Evolutionary conservation across 2,888 invertebrate genomes (phyloP), one percentile per base, ranked within the genome.

Genomic region (Drosophila maculinotata): DNA sequence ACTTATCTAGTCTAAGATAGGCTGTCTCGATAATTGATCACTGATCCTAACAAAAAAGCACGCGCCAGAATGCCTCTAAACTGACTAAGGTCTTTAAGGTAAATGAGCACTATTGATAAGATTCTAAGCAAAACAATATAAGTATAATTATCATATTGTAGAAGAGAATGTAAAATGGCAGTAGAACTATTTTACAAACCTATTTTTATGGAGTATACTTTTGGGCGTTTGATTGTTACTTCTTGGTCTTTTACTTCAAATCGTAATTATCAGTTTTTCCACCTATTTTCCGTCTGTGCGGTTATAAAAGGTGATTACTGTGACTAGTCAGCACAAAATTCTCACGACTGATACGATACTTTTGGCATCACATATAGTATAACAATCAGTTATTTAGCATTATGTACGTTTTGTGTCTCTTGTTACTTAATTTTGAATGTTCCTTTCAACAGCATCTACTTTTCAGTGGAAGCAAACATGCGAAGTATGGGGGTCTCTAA

Each of bases 171-270:
- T 1, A 6, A 8, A 9, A 39, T 17, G 2, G 25, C 2, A 30
- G 25, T 15, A 47, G 25, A 23, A 31, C 9, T n/a, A 5, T 15
- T 31, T 23, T 2, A 10, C 6, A 1, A 33, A 20, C 2, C 1
- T 2, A 8, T 14, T 14, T 9, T 15, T 20, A 6, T 59, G 20
- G 17, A 35, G 75, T 42, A 69, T 72, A 74, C 64, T 72, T 72
- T 74, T 63, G 69, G 71, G 75, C 42, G 64, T 36, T 23, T 14
- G 3, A 3, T 3, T 28, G 1, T 8, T 25, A 31, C 31, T 30
- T 14, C 1, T 15, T 20, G 17, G 10, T 14, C 1, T 14, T 7
- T n/a, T n/a, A n/a, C n/a, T n/a, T n/a, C n/a, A n/a, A n/a, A n/a
- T n/a, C n/a, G n/a, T n/a, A n/a, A n/a, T n/a, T n/a, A n/a, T n/a